Evolutionary conservation across 2,113 vertebrate genomes (phyloP), one percentile per base, ranked within the genome.

Genomic region (Gymnobelideus leadbeateri): DNA sequence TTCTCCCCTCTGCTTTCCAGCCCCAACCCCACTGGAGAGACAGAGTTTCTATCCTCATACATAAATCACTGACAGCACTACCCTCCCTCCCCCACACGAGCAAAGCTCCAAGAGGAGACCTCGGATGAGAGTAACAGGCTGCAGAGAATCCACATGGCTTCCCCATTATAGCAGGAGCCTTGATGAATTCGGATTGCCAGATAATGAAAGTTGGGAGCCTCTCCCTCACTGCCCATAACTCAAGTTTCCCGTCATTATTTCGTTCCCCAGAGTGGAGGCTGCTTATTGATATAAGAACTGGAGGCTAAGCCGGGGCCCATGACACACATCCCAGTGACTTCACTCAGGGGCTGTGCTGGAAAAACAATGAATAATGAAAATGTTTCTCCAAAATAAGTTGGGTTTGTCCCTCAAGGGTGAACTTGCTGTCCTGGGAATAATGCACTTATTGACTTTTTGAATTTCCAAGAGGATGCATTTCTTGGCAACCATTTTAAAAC

Each of bases 391-490:
- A 95, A 93, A 92, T 1, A 37, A 47, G 8, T 31, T 89, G 23
- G 68, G 16, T 89, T 93, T 57, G 57, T 31, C 51, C 51, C 89
- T 28, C 90, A 49, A 61, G 51, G 31, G 21, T 24, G 21, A 3
- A 0, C 43, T 89, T 54, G 31, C n/a, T 49, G 4, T 52, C 1
- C 61, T 54, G 46, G 92, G 54, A 90, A 93, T 26, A 54, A 23
- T n/a, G n/a, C 3, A 23, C 54, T 51, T 43, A 43, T n/a, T 21
- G 68, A 77, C 6, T 31, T 51, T 23, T 84, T n/a, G 12, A 55
- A 16, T 50, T 94, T 91, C 89, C 91, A 52, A 91, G 91, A 61
- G 19, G 19, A 90, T 54, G 43, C n/a, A 54, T 25, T 91, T 91
- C 89, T 89, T 93, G 31, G 49, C 3, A 55, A 10, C 23, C 53